Conservation (phyloP, 2,888 invertebrate species). For the Oligia strigilis region DNA sequence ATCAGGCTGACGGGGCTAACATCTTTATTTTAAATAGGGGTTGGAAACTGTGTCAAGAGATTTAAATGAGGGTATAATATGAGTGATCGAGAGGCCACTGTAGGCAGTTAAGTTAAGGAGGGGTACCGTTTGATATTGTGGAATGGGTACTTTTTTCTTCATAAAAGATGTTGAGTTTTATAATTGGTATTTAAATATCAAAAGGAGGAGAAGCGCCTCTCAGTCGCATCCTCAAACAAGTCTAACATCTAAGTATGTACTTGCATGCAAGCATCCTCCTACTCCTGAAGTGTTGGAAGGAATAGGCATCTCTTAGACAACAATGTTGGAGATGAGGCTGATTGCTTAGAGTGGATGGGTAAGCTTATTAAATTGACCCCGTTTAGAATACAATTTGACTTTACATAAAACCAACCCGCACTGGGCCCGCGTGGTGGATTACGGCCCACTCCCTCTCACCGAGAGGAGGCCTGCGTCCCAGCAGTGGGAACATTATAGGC, state of each 20-base stretch:
- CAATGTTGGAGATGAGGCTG: background rate
- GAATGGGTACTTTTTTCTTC: slow-evolving; percentile 13
- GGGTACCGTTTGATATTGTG: slow-evolving; percentile 24
- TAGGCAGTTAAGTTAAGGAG: slow-evolving; percentile 14
- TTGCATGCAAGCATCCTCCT: background rate
- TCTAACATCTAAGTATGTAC: background rate
- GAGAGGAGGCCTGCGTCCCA: too few species aligned
- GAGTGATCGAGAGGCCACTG: slow-evolving; percentile 45
- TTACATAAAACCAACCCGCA: too few species aligned
- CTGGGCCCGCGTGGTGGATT: too few species aligned
- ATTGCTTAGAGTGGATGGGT: background rate
- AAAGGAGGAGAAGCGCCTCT: slow-evolving; percentile 16
- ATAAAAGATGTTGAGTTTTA: slow-evolving; percentile 11
- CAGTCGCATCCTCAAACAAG: background rate
- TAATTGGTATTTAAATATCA: slow-evolving; percentile 24
- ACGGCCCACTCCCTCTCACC: too few species aligned
- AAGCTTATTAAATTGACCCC: background rate
- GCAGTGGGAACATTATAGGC: too few species aligned
- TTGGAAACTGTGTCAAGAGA: slow-evolving; percentile 53
- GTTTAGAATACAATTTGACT: too few species aligned
- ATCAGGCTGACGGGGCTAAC: slow-evolving; percentile 28
- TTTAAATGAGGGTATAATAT: slow-evolving; percentile 54
- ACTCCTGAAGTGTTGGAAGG: background rate
- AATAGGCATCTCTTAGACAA: background rate
- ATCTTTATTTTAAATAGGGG: slow-evolving; percentile 22